Percentiles rank a stretch among this genome's conserved stretches.
Evolutionary conservation across 2,888 invertebrate genomes (phyloP).

Genomic region (Hyles lineata): DNA sequence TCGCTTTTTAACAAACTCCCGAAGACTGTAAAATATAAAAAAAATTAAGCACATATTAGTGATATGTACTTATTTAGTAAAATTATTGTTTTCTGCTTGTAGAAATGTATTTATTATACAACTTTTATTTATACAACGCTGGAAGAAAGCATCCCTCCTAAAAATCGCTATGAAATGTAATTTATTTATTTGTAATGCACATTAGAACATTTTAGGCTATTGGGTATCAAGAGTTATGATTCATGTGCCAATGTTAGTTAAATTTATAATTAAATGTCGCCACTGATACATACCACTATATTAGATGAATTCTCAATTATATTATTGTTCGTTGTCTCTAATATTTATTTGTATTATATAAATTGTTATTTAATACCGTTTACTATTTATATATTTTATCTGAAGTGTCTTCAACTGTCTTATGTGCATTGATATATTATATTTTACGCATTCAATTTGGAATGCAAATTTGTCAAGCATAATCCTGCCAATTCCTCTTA

Average conservation of each 20-base stretch:
- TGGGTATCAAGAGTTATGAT: slow-evolving; percentile 51
- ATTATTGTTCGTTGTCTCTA: slow-evolving; percentile 56
- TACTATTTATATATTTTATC: slow-evolving; percentile 66
- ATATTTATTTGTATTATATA: slow-evolving; percentile 59
- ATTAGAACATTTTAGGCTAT: slow-evolving; percentile 58
- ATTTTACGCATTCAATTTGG: slow-evolving; percentile 58
- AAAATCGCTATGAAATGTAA: slow-evolving; percentile 35
- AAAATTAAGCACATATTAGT: slow-evolving; percentile 65
- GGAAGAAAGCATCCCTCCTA: slow-evolving; percentile 13
- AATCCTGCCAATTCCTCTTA: slow-evolving; percentile 80
- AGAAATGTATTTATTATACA: slow-evolving; percentile 52
- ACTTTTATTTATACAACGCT: slow-evolving; percentile 42
- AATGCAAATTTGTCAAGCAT: slow-evolving; percentile 77
- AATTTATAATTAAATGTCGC: slow-evolving; percentile 54
- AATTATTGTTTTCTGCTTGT: slow-evolving; percentile 36
- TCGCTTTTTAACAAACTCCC: slow-evolving; percentile 53
- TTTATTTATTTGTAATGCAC: slow-evolving; percentile 45
- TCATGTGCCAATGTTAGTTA: slow-evolving; percentile 75
- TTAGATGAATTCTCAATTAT: slow-evolving; percentile 55
- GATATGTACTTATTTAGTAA: slow-evolving; percentile 67
- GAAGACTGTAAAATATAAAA: slow-evolving; percentile 32
- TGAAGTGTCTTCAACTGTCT: slow-evolving; percentile 59
- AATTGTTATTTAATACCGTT: slow-evolving; percentile 62
- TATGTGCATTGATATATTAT: slow-evolving; percentile 57
- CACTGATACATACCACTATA: slow-evolving; percentile 49